A percentile compares a stretch with the other conserved stretches of the same genome.
Conservation (phyloP, 2,113 vertebrate genomes). For the Elachura formosa region DNA sequence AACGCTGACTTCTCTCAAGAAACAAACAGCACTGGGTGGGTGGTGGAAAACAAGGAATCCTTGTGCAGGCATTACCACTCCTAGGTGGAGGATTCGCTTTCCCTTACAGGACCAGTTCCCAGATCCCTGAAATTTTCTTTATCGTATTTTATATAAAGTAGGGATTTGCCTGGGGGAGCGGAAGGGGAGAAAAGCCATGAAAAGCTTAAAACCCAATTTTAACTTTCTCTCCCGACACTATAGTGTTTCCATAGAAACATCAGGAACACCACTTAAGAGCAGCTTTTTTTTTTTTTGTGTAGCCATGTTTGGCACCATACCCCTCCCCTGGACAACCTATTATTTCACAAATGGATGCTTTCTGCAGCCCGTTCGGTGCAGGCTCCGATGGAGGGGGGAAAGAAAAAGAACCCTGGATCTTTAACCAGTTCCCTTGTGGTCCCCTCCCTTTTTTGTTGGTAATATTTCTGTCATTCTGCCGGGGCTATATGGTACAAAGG, state of each 20-base stretch:
- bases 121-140: neutral
- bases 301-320: slow-evolving; percentile 27
- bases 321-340: slow-evolving; percentile 47
- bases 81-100: fast-evolving
- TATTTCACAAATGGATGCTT: slow-evolving; percentile 48
- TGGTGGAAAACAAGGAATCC: neutral
- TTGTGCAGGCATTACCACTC: neutral
- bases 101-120: fast-evolving
- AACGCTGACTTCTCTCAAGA: neutral
- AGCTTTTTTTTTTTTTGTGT: slow-evolving; percentile 7
- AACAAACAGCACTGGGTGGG: neutral
- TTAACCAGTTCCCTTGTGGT: slow-evolving; percentile 68
- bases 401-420: slow-evolving; percentile 54
- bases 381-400: neutral
- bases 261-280: slow-evolving; percentile 51
- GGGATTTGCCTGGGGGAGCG: neutral
- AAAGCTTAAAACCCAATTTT: slow-evolving; percentile 38
- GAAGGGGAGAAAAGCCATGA: neutral
- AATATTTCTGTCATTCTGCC: slow-evolving; percentile 75
- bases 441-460: slow-evolving; percentile 68
- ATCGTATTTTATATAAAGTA: neutral
- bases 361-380: slow-evolving; percentile 21
- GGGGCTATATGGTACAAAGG: slow-evolving; percentile 71
- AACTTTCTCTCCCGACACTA: slow-evolving; percentile 55
- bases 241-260: slow-evolving; percentile 71